phyloP scores from a whole-genome alignment of 2,113 vertebrate genomes.

The Eidolon helvum region DNA sequence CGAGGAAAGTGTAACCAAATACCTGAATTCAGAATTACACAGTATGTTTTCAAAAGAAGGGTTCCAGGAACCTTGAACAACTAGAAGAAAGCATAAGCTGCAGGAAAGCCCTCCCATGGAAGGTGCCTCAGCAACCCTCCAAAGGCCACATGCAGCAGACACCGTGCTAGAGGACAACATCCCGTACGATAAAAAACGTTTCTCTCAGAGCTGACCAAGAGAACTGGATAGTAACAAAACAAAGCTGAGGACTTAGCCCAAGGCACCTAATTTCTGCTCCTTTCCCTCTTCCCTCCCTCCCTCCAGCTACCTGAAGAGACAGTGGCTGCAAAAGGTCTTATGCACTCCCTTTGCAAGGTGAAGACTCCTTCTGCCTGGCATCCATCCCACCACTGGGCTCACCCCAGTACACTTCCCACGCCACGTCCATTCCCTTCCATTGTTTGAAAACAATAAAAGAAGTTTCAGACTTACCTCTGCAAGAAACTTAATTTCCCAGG shows the following conservation, averaged over 20 bases:
- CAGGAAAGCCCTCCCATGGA: background rate
- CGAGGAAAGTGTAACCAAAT: background rate
- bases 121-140: background rate
- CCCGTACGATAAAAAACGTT: background rate
- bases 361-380: background rate
- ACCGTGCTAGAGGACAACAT: background rate
- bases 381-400: background rate
- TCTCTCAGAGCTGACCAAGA: background rate
- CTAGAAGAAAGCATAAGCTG: background rate
- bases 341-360: background rate
- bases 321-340: background rate
- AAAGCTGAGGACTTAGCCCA: background rate
- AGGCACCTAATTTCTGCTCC: background rate
- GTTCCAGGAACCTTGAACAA: background rate
- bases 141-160: background rate
- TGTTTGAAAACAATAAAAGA: slow-evolving; percentile 28
- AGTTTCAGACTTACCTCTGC: slow-evolving; percentile 69
- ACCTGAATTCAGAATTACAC: slow-evolving; percentile 29
- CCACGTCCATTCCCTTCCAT: background rate
- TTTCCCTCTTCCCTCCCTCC: background rate
- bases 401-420: background rate
- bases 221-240: background rate
- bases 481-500: slow-evolving; percentile 61
- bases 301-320: background rate
- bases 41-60: background rate